These are phyloP conservation scores for Etheostoma perlongum DNA, from an alignment of 2,797 vertebrate species.

Conservation along the genomic window DNA sequence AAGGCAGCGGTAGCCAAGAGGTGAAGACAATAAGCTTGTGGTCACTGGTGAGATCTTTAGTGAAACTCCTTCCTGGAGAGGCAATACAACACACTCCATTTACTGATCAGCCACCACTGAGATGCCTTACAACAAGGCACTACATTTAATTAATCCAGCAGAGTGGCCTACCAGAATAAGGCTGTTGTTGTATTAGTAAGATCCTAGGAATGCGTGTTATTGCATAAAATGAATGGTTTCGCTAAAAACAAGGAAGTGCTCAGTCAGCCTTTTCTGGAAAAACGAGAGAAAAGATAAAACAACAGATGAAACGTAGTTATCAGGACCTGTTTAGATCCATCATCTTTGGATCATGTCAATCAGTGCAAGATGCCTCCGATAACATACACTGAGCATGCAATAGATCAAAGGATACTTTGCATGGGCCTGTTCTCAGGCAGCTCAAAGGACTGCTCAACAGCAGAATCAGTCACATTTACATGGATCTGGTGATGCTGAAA, in stretches of 20 bases:
- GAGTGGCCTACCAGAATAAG: neutral
- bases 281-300: neutral
- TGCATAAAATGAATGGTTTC: constrained; percentile 4
- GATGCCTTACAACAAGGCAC: constrained; percentile 44
- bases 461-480: constrained; percentile 52
- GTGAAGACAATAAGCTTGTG: constrained; percentile 58
- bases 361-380: neutral
- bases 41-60: constrained; percentile 47
- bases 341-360: constrained; percentile 6
- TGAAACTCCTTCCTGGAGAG: constrained; percentile 29
- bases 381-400: constrained; percentile 22
- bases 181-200: constrained; percentile 8
- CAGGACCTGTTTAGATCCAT: neutral
- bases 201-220: neutral
- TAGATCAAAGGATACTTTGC: constrained; percentile 40
- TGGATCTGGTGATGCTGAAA: constrained; percentile 54
- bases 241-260: neutral
- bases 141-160: constrained; percentile 47
- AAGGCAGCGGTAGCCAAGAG: constrained; percentile 42
- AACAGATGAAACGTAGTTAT: neutral
- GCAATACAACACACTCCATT: constrained; percentile 39
- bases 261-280: neutral
- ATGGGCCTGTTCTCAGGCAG: constrained; percentile 18
- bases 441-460: constrained; percentile 15
- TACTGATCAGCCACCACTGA: constrained; percentile 46